These are phyloP conservation scores for Rhinichthys osculus DNA, from an alignment of 2,797 vertebrate genomes.

Conservation along the genomic window DNA sequence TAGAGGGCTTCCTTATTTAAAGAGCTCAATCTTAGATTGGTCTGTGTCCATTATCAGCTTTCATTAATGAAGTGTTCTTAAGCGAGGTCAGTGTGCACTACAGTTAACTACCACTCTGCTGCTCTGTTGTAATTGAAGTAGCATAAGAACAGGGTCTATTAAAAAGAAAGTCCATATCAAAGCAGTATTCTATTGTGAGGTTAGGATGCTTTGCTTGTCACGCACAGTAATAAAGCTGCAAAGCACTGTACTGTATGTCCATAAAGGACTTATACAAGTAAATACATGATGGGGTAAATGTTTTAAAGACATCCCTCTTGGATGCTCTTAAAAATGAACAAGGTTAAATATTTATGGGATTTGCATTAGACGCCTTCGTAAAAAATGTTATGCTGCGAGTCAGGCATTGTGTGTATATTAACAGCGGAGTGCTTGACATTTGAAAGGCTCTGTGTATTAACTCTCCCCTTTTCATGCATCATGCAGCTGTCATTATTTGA, in stretches of 20 bases:
- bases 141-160: constrained; percentile 48
- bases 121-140: constrained; percentile 46
- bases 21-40: constrained; percentile 20
- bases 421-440: constrained; percentile 29
- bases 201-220: background rate
- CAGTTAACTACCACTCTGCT: constrained; percentile 46
- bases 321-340: background rate
- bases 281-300: background rate
- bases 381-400: background rate
- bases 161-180: constrained; percentile 23
- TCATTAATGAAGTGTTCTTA: constrained; percentile 30
- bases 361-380: constrained; percentile 16
- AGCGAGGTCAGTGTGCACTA: constrained; percentile 43
- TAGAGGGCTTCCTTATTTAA: background rate
- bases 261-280: background rate
- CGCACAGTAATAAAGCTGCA: background rate
- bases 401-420: constrained; percentile 23
- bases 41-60: constrained; percentile 41
- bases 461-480: constrained; percentile 37
- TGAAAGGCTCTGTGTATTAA: constrained; percentile 45
- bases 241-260: background rate
- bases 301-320: background rate
- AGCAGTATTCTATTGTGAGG: background rate
- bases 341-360: constrained; percentile 25
- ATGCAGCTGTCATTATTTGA: constrained; percentile 41